Percentiles rank a stretch among this genome's conserved stretches.
Conservation (phyloP, 2,888 invertebrate genomes). For the Amphiduros pacificus region DNA sequence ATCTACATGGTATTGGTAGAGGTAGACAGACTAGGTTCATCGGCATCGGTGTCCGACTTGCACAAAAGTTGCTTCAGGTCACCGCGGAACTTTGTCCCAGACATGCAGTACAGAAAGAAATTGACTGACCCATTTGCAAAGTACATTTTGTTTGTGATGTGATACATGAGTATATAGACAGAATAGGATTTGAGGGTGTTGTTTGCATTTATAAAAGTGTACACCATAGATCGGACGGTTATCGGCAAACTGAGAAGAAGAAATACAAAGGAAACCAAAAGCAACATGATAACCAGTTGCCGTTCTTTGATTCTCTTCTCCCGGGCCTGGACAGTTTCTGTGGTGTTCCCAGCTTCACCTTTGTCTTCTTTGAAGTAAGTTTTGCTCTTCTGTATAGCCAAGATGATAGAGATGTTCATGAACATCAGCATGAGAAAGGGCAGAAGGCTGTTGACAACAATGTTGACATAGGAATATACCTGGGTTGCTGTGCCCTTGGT, state of each 20-base stretch:
- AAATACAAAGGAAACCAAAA: slow-evolving; percentile 1
- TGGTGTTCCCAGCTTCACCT: neutral
- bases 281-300: slow-evolving; percentile 2
- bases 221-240: neutral
- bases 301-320: neutral
- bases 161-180: neutral
- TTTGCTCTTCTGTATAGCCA: neutral
- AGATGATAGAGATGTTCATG: slow-evolving; percentile 2
- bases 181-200: neutral
- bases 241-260: slow-evolving; percentile 2
- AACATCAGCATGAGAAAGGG: neutral
- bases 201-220: neutral
- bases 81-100: neutral
- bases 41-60: too few species aligned
- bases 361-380: neutral
- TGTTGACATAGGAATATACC: neutral
- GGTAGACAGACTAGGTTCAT: too few species aligned
- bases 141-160: neutral
- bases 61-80: neutral
- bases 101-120: slow-evolving; percentile 6
- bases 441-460: neutral
- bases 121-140: slow-evolving; percentile 1
- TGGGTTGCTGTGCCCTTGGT: neutral
- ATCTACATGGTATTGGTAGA: too few species aligned
- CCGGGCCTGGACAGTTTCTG: neutral